Percentiles rank a stretch among this genome's conserved stretches.
These are phyloP conservation scores for Eonycteris spelaea DNA, from an alignment of 2,113 vertebrate genomes.

Conservation along the genomic window DNA sequence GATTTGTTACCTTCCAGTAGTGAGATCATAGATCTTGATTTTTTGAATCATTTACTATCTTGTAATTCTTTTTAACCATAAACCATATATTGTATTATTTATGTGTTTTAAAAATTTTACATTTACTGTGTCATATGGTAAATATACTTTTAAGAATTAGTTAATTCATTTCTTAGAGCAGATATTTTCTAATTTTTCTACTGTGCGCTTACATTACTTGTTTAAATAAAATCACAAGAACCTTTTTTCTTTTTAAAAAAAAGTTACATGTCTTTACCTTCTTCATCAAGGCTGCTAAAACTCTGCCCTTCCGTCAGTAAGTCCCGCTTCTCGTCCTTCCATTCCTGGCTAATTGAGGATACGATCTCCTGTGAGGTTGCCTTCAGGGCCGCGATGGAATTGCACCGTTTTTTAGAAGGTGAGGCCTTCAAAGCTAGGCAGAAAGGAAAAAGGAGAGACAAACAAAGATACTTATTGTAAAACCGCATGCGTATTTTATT, in stretches of 20 bases:
- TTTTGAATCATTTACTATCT: neutral
- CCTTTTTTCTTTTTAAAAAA: neutral
- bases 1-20: neutral
- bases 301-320: slow-evolving; percentile 90
- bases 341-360: slow-evolving; percentile 87
- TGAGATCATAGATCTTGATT: neutral
- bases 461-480: neutral
- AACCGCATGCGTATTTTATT: neutral
- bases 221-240: neutral
- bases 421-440: slow-evolving; percentile 91
- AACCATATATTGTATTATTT: neutral
- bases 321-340: slow-evolving; percentile 86
- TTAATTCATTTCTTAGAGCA: neutral
- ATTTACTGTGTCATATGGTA: neutral
- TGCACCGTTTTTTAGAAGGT: slow-evolving; percentile 93
- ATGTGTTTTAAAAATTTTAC: neutral
- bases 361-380: slow-evolving; percentile 95
- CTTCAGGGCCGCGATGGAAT: slow-evolving; percentile 93
- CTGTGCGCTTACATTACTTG: neutral
- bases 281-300: slow-evolving; percentile 94
- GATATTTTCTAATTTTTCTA: neutral
- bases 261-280: slow-evolving; percentile 83
- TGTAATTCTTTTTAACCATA: neutral
- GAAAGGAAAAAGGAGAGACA: slow-evolving; percentile 51
- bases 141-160: neutral